phyloP scores from a whole-genome alignment of 2,888 invertebrate species.

The Troides helena region DNA sequence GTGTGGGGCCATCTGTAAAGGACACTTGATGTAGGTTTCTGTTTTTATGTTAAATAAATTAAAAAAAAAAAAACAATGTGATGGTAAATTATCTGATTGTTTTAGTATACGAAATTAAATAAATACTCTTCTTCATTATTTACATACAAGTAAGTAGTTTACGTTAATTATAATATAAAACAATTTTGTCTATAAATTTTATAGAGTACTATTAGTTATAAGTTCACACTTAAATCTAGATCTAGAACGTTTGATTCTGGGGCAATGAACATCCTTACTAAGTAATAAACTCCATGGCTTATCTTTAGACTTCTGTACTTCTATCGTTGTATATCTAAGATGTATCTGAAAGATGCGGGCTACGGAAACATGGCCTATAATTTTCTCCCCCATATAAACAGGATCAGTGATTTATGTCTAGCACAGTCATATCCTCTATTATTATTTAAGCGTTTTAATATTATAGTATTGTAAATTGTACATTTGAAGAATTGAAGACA shows the following conservation, averaged over 20 bases:
- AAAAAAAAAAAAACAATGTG: too few relatives aligned
- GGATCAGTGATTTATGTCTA: slow-evolving; percentile 61
- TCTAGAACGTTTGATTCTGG: slow-evolving; percentile 1
- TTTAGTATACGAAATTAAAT: too few relatives aligned
- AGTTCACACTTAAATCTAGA: not conserved
- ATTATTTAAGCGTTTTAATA: slow-evolving; percentile 43
- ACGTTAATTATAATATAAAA: too few relatives aligned
- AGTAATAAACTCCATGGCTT: slow-evolving; percentile 14
- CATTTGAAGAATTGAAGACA: not conserved
- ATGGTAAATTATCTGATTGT: not conserved
- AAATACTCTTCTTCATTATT: too few relatives aligned
- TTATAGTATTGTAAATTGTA: slow-evolving; percentile 17
- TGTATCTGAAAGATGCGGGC: slow-evolving; percentile 62
- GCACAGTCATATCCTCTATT: slow-evolving; percentile 51
- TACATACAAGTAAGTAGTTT: too few relatives aligned
- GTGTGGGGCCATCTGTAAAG: too few relatives aligned
- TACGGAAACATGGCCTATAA: slow-evolving; percentile 63
- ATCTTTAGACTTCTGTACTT: slow-evolving; percentile 22
- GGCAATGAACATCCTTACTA: slow-evolving; percentile 1
- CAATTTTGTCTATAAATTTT: too few relatives aligned
- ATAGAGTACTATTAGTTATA: not conserved
- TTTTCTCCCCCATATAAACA: slow-evolving; percentile 59
- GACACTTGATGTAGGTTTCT: too few relatives aligned
- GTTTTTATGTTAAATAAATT: too few relatives aligned
- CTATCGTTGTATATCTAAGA: slow-evolving; percentile 25